Evolutionary conservation across 2,113 vertebrate genomes (phyloP).

Genomic region (Danio rerio): DNA sequence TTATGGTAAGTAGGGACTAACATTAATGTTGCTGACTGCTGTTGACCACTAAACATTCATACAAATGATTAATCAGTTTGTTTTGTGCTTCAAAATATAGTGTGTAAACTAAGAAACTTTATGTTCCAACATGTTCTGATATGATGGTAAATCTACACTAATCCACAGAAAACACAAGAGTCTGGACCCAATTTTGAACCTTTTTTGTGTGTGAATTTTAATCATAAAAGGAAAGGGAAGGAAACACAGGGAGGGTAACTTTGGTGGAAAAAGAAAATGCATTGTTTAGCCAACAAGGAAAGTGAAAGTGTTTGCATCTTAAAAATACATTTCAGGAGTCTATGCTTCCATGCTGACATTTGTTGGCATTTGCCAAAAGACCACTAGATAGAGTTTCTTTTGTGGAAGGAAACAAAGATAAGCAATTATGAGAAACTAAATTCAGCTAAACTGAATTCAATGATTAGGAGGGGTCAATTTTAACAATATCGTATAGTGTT

Average conservation of each 20-base stretch:
- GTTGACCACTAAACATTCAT: not conserved
- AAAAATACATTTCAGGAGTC: conserved; percentile 43
- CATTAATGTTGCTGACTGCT: no score
- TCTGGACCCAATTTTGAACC: not conserved
- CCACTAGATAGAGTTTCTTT: conserved; percentile 43
- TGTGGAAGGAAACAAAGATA: conserved; percentile 6
- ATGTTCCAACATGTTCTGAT: no score
- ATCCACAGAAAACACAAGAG: not conserved
- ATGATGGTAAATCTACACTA: no score
- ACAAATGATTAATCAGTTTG: not conserved
- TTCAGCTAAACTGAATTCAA: no score
- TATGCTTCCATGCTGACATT: conserved; percentile 40
- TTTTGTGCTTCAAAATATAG: not conserved
- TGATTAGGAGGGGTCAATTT: no score
- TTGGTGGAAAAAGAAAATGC: conserved; percentile 25
- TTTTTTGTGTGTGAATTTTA: not conserved
- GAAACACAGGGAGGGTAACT: not conserved
- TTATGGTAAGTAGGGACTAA: not conserved
- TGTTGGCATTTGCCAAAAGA: conserved; percentile 39
- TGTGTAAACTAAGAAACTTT: not conserved
- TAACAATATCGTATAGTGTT: no score
- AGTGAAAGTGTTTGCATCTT: conserved; percentile 28
- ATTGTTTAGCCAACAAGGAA: conserved; percentile 11
- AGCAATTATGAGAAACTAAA: no score
- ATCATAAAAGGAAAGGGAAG: conserved; percentile 11